Evolutionary conservation across 2,797 vertebrate genomes (phyloP).

Genomic region (Rhodeus uyekii): DNA sequence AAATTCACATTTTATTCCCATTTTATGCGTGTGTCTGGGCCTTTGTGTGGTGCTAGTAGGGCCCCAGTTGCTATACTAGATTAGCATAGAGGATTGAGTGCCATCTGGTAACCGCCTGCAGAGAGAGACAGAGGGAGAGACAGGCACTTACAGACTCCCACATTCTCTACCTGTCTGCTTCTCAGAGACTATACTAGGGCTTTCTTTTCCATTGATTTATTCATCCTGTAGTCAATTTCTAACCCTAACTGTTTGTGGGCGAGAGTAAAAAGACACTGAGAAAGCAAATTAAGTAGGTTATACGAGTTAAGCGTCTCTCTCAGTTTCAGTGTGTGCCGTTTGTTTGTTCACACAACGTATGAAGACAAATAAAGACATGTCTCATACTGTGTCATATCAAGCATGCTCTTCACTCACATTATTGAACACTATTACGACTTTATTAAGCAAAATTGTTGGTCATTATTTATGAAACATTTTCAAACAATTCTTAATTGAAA

Average conservation of each 20-base stretch:
- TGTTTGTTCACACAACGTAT: not conserved
- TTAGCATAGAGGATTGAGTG: constrained; percentile 78
- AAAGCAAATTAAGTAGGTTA: not conserved
- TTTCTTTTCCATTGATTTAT: constrained; percentile 61
- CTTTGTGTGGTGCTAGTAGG: constrained; percentile 27
- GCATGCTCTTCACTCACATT: not conserved
- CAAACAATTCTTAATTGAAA: too few relatives aligned
- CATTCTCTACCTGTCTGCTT: constrained; percentile 62
- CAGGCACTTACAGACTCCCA: constrained; percentile 74
- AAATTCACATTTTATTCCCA: constrained; percentile 31
- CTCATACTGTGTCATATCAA: not conserved
- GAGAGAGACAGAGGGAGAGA: constrained; percentile 58
- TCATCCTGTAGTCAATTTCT: constrained; percentile 61
- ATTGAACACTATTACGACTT: not conserved
- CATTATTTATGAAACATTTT: not conserved
- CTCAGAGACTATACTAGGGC: not conserved
- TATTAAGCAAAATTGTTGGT: not conserved
- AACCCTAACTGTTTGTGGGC: not conserved
- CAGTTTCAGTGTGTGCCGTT: not conserved
- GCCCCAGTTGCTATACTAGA: constrained; percentile 73
- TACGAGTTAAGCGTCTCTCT: not conserved
- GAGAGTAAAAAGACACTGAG: not conserved
- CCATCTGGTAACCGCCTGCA: constrained; percentile 79
- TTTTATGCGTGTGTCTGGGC: constrained; percentile 30
- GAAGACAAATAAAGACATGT: not conserved